These are phyloP conservation scores for Phoxinus dragarum DNA, from an alignment of 2,797 vertebrate species.

Conservation along the genomic window DNA sequence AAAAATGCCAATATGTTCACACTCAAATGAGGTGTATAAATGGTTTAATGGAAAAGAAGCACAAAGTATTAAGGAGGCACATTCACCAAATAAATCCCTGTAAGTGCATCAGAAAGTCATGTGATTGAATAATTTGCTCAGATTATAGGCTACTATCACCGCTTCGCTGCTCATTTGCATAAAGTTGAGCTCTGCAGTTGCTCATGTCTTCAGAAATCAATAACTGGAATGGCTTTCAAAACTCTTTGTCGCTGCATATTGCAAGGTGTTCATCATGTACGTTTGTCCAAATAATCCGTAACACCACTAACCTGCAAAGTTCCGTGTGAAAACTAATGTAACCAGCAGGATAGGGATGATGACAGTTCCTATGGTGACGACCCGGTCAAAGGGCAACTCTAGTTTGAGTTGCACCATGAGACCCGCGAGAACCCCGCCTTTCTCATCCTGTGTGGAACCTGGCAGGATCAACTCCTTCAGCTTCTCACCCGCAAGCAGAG, in stretches of 20 bases:
- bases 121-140: neutral
- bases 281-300: neutral
- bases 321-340: constrained; percentile 97
- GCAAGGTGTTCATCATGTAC: neutral
- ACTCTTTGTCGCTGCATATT: neutral
- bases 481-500: constrained; percentile 97
- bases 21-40: neutral
- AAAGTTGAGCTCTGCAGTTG: neutral
- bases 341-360: constrained; percentile 97
- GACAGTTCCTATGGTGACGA: constrained; percentile 97
- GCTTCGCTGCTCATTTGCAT: neutral
- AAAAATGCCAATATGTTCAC: neutral
- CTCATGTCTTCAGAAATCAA: neutral
- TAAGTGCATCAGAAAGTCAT: neutral
- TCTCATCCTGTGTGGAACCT: constrained; percentile 93
- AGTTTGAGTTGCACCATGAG: constrained; percentile 96
- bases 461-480: constrained; percentile 98
- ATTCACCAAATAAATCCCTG: neutral
- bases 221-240: neutral
- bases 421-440: constrained; percentile 87
- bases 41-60: neutral
- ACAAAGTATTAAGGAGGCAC: neutral
- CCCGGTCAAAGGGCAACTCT: constrained; percentile 97
- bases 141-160: neutral
- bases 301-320: constrained; percentile 92